Percentiles rank a stretch among this genome's conserved stretches.
These are phyloP conservation scores for Phalera bucephala DNA, from an alignment of 2,888 invertebrate genomes.

Conservation along the genomic window DNA sequence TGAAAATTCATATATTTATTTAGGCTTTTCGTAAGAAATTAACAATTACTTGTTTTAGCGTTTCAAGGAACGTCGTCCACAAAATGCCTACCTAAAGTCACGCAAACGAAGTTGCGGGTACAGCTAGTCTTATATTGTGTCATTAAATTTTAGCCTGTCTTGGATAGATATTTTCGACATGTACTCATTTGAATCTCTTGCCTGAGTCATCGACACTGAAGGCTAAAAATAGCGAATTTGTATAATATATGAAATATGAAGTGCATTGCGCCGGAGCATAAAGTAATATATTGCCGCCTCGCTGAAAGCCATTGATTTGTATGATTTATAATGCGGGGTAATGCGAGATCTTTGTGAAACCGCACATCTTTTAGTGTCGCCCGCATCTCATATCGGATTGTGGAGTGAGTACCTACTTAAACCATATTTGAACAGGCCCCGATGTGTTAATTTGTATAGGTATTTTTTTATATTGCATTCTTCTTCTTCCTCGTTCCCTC, in stretches of 20 bases:
- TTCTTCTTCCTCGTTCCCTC: no score
- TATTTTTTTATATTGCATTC: no score
- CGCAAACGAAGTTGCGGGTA: no score
- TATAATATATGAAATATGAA: conserved; percentile 2
- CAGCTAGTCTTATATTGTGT: no score
- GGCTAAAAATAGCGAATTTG: conserved; percentile 9
- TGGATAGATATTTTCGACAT: no score
- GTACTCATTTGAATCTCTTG: conserved; percentile 1
- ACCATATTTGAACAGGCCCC: not conserved
- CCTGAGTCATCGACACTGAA: conserved; percentile 14
- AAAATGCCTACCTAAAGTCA: no score
- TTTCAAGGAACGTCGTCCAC: no score
- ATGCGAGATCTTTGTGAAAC: conserved; percentile 35
- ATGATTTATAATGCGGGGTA: conserved; percentile 22
- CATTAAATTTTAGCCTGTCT: no score
- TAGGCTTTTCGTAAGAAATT: no score
- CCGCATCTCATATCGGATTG: conserved; percentile 23
- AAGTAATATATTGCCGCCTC: conserved; percentile 8
- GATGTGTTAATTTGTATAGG: no score
- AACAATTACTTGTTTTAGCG: no score
- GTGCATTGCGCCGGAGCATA: conserved; percentile 12
- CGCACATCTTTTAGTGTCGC: conserved; percentile 17
- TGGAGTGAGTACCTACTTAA: not conserved
- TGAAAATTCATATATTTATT: no score
- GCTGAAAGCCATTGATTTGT: conserved; percentile 25